Evolutionary conservation across 2,113 vertebrate genomes (phyloP).

Genomic region (Triplophysa siluroides): DNA sequence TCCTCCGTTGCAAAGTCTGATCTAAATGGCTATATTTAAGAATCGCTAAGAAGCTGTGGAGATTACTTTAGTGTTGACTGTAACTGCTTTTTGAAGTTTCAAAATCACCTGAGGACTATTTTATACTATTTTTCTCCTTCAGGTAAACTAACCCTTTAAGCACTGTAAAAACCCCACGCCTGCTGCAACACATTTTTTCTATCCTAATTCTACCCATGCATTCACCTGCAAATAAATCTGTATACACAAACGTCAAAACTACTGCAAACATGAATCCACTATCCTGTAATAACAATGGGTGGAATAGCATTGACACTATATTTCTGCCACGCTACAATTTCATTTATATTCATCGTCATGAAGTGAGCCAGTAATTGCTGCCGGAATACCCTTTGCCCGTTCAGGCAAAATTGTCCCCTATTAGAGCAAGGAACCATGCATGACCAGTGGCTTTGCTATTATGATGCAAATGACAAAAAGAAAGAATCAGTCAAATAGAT

Average conservation of each 20-base stretch:
- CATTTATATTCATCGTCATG: conserved; percentile 49
- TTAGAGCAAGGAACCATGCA: conserved; percentile 41
- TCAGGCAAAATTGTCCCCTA: conserved; percentile 46
- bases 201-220: conserved; percentile 1
- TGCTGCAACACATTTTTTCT: not conserved
- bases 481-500: conserved; percentile 47
- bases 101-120: too few species aligned
- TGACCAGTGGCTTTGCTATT: conserved; percentile 29
- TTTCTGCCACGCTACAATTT: conserved; percentile 20
- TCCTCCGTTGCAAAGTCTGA: too few species aligned
- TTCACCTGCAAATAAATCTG: conserved; percentile 4
- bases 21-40: too few species aligned
- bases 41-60: too few species aligned
- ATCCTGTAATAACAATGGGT: conserved; percentile 26
- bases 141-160: too few species aligned
- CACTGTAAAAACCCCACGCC: too few species aligned
- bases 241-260: not conserved
- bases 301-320: conserved; percentile 41
- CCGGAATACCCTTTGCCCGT: conserved; percentile 25
- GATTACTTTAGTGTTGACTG: too few species aligned
- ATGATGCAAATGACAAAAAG: conserved; percentile 48
- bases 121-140: too few species aligned
- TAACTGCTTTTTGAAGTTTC: too few species aligned
- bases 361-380: conserved; percentile 47
- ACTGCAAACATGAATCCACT: conserved; percentile 29